Evolutionary conservation across 2,888 invertebrate species (phyloP), one percentile per base, ranked within the genome.

Genomic region (Seira ritae): DNA sequence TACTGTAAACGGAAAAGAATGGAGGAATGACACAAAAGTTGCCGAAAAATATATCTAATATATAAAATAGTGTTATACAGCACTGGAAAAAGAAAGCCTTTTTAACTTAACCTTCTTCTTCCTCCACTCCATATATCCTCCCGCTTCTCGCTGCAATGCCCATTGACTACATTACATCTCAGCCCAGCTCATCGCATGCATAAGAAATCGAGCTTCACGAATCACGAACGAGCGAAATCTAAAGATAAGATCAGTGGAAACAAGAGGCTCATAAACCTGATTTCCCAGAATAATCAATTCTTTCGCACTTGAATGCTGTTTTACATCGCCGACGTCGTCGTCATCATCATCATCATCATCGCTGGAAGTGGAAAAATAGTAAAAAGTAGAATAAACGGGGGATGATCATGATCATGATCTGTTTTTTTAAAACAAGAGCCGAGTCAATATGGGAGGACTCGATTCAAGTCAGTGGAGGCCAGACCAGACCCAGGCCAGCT

Each of bases 261-360:
- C 50, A 50, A 50, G 50, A 50, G 50, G 50, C 50, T 50, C 50
- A 50, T 50, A 50, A 50, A 50, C 50, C 50, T 50, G 50, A 50
- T 50, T 50, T 50, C 17, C 50, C 50, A 50, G 50, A 50, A 50
- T 50, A 50, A 50, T 50, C 50, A 50, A 50, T 50, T 50, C 50
- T 50, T 50, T 50, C 12, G 50, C 50, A 50, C 50, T 50, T 50
- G 50, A 50, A 50, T 15, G 50, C 6, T n/a, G 17, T 8, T 50
- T 50, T n/a, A 50, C 50, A 50, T 50, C 50, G 15, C 50, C 17
- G 50, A n/a, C n/a, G n/a, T n/a, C n/a, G n/a, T n/a, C n/a, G n/a
- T n/a, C n/a, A n/a, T n/a, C n/a, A n/a, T n/a, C n/a, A n/a, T n/a
- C n/a, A n/a, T n/a, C n/a, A n/a, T n/a, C n/a, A n/a, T n/a, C n/a